Evolutionary conservation across 2,888 invertebrate species (phyloP).

Genomic region (Drosophila formosana): DNA sequence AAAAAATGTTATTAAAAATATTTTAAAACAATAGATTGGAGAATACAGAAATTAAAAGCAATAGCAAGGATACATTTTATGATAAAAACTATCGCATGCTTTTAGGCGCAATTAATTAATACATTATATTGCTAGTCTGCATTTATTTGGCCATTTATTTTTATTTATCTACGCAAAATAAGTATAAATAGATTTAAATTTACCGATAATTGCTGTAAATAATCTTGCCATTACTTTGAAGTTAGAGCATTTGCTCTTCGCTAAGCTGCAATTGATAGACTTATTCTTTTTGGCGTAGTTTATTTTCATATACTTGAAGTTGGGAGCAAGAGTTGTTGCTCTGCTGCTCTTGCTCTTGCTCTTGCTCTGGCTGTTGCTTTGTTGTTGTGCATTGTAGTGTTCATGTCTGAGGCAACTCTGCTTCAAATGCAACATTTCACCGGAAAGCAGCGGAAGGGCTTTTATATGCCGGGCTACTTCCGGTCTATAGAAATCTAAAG

Average conservation of each 20-base stretch:
- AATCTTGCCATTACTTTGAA: neutral
- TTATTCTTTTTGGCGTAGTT: conserved; percentile 28
- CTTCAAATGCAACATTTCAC: conserved; percentile 79
- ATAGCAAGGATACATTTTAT: too few species aligned
- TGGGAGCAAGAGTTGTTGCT: conserved; percentile 41
- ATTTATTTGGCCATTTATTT: too few species aligned
- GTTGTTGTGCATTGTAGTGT: conserved; percentile 64
- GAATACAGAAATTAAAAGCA: too few species aligned
- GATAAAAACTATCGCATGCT: neutral
- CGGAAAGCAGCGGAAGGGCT: conserved; percentile 76
- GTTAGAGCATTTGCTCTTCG: conserved; percentile 24
- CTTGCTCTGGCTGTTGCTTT: conserved; percentile 30
- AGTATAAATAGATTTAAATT: too few species aligned
- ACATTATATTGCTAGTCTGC: neutral
- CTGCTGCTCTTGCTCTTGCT: conserved; percentile 37
- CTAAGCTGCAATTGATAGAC: neutral
- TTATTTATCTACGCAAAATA: too few species aligned
- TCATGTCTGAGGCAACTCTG: conserved; percentile 60
- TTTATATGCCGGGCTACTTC: conserved; percentile 76
- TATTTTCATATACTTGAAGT: conserved; percentile 41
- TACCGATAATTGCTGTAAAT: too few species aligned
- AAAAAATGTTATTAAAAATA: too few species aligned
- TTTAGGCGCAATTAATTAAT: neutral
- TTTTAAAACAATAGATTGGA: too few species aligned
- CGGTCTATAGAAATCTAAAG: conserved; percentile 70